Percentiles rank a stretch among this genome's conserved stretches.
Conservation (phyloP, 2,797 vertebrate species). For the Numenius phaeopus region DNA sequence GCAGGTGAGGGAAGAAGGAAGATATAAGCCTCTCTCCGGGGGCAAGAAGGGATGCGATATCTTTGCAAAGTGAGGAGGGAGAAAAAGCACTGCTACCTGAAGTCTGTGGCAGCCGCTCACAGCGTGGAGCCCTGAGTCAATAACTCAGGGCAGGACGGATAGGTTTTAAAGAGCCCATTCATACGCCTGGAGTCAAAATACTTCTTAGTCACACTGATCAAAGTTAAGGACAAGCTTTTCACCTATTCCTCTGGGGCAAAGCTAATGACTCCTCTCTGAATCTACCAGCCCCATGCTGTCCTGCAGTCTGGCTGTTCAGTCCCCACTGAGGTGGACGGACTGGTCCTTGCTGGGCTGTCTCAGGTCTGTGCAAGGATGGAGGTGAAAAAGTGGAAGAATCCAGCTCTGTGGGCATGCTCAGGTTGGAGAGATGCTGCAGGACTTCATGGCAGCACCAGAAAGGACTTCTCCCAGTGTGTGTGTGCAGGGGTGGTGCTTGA, state of each 20-base stretch:
- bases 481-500: neutral
- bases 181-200: neutral
- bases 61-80: neutral
- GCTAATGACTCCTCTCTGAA: neutral
- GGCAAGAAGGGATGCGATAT: neutral
- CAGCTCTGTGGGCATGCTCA: neutral
- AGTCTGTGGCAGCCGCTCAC: neutral
- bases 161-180: neutral
- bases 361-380: neutral
- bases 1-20: neutral
- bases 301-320: fast-evolving
- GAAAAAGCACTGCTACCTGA: neutral
- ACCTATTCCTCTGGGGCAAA: neutral
- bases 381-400: neutral
- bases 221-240: neutral
- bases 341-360: neutral
- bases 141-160: neutral
- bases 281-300: neutral
- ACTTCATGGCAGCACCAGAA: neutral
- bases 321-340: fast-evolving
- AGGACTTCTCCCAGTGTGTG: neutral
- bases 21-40: neutral
- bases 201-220: neutral
- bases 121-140: neutral
- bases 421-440: neutral